These are phyloP conservation scores for Brienomyrus brachyistius DNA, from an alignment of 2,113 vertebrate genomes.

Conservation along the genomic window DNA sequence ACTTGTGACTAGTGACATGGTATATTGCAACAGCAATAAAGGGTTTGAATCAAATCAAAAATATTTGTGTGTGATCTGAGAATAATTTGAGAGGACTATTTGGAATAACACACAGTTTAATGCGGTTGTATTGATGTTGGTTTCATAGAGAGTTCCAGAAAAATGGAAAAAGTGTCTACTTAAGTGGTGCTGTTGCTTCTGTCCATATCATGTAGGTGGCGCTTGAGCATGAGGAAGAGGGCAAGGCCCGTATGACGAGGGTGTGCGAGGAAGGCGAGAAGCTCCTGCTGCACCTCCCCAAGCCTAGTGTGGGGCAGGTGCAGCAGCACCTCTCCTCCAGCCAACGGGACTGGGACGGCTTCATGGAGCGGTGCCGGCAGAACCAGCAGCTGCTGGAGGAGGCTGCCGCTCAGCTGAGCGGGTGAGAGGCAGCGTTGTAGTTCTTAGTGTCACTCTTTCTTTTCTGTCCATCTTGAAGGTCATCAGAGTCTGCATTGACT, in stretches of 20 bases:
- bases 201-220: constrained; percentile 55
- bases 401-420: constrained; percentile 66
- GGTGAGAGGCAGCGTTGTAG: constrained; percentile 50
- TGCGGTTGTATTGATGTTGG: neutral
- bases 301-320: constrained; percentile 71
- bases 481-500: too few species aligned
- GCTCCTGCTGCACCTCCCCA: constrained; percentile 74
- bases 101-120: neutral
- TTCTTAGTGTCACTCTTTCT: too few species aligned
- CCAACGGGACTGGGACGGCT: constrained; percentile 83
- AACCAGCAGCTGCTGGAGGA: constrained; percentile 80
- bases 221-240: constrained; percentile 74
- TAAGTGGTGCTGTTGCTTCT: neutral
- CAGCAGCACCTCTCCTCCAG: constrained; percentile 80
- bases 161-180: neutral
- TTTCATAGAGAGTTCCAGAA: neutral
- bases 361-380: constrained; percentile 76
- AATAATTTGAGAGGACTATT: neutral
- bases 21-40: too few species aligned
- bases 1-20: too few species aligned
- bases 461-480: too few species aligned
- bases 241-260: constrained; percentile 71
- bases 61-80: neutral
- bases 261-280: constrained; percentile 83
- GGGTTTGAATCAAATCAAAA: too few species aligned